Evolutionary conservation across 2,113 vertebrate species (phyloP).

Genomic region (Salvelinus sp.): DNA sequence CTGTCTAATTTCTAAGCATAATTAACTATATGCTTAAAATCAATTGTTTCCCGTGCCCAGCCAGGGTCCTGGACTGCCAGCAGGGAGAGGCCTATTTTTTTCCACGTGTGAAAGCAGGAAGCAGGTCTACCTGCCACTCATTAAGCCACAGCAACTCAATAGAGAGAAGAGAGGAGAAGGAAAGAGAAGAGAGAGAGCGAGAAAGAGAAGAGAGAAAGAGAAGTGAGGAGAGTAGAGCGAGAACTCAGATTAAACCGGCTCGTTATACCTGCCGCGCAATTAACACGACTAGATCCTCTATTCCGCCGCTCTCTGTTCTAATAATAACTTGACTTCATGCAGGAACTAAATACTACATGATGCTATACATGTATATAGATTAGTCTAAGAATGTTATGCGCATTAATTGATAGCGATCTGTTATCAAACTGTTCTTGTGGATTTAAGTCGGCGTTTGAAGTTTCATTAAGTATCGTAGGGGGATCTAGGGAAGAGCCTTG

Average conservation of each 20-base stretch:
- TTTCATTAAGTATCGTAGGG: conserved; percentile 23
- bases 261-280: conserved; percentile 83
- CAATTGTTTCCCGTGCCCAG: conserved; percentile 81
- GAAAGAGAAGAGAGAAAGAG: conserved; percentile 48
- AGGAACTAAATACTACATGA: conserved; percentile 26
- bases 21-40: conserved; percentile 82
- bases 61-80: conserved; percentile 76
- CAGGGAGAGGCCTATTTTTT: conserved; percentile 74
- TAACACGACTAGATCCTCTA: conserved; percentile 79
- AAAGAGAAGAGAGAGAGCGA: neutral
- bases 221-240: conserved; percentile 44
- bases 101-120: conserved; percentile 82
- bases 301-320: conserved; percentile 64
- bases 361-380: neutral
- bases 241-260: conserved; percentile 78
- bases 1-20: conserved; percentile 77
- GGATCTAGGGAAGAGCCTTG: neutral
- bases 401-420: conserved; percentile 7
- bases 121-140: conserved; percentile 82
- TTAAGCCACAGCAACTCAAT: conserved; percentile 81
- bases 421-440: conserved; percentile 8
- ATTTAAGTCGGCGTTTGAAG: conserved; percentile 21
- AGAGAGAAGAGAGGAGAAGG: conserved; percentile 43
- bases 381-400: neutral
- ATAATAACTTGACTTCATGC: conserved; percentile 67